Base-by-base conservation (phyloP, 2,888 invertebrate genomes). In the Xanthorhoe designata region DNA sequence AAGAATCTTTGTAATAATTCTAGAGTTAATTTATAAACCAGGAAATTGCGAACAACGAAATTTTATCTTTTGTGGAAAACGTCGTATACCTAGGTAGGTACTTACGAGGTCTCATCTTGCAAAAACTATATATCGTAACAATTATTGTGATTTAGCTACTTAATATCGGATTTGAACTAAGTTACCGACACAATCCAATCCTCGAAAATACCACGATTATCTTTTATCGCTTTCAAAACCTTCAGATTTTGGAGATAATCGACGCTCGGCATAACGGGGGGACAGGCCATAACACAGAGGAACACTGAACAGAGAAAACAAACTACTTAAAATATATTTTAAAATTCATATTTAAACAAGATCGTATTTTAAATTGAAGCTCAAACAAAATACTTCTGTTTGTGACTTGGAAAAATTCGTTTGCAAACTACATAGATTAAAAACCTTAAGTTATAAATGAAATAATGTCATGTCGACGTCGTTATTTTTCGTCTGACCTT, bases 191-290 rank as follows among this genome's bases (percentile, higher is more conserved):
- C 6, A 42, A 35, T 0, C 10, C 13, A 42, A 42, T 10, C 13
- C 38, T 10, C 38, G 9, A 13, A 13, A 10, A 42, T 42, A 5
- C 13, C 13, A 42, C 38, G 13, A 13, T 42, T 13, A 42, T 13
- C 13, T 13, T 42, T 38, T 42, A 13, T 42, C 38, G 38, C 38
- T 13, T 42, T 42, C 13, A 42, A 42, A 13, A 42, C 13, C 13
- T 42, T 42, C 13, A 69, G 58, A 65, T 77, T 80, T 78, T 74
- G 70, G 71, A 75, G 79, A 81, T 77, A 76, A 76, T 79, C 72
- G 77, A 76, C 71, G 73, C 35, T 60, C 47, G 19, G 32, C 19
- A 35, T 47, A 15, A 61, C 61, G 32, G 24, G n/a, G n/a, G 8
- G 29, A 17, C 13, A 32, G 51, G 50, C 45, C 50, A 55, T 38